Conservation (phyloP, 2,888 invertebrate genomes). For the Dorcus parallelipipedus region DNA sequence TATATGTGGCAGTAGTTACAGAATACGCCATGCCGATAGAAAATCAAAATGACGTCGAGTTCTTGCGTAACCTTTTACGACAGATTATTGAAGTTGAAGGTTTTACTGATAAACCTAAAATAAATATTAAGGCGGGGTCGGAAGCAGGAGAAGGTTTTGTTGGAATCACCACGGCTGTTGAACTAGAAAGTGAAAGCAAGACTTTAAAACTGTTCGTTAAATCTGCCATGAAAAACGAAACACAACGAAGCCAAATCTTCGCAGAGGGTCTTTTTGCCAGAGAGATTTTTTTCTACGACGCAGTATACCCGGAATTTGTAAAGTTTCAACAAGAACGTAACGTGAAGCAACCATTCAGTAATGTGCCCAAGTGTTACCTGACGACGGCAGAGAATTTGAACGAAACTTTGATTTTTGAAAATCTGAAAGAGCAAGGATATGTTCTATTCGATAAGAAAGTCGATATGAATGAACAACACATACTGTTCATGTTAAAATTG, state of each 20-base stretch:
- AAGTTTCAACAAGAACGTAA: background rate
- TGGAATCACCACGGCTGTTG: constrained; percentile 11
- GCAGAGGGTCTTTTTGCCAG: background rate
- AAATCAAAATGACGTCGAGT: no score
- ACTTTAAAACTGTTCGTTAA: constrained; percentile 19
- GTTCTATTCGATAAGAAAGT: constrained; percentile 39
- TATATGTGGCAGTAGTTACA: no score
- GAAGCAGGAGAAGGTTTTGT: constrained; percentile 21
- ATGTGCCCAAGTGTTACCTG: constrained; percentile 2
- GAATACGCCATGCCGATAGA: no score
- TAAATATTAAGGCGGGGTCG: constrained; percentile 3
- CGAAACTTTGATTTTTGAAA: constrained; percentile 32
- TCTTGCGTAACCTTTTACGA: no score
- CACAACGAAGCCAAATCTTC: background rate
- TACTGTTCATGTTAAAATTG: constrained; percentile 33
- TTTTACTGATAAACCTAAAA: background rate
- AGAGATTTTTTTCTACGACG: constrained; percentile 6
- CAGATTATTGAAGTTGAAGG: no score
- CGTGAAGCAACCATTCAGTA: background rate
- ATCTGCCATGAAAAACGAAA: background rate
- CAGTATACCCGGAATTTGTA: background rate
- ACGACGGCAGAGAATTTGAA: background rate
- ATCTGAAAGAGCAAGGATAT: constrained; percentile 41
- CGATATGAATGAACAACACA: constrained; percentile 44
- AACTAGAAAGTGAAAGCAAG: constrained; percentile 12